These are phyloP conservation scores for Alethe diademata DNA, from an alignment of 2,113 vertebrate genomes.

Conservation along the genomic window DNA sequence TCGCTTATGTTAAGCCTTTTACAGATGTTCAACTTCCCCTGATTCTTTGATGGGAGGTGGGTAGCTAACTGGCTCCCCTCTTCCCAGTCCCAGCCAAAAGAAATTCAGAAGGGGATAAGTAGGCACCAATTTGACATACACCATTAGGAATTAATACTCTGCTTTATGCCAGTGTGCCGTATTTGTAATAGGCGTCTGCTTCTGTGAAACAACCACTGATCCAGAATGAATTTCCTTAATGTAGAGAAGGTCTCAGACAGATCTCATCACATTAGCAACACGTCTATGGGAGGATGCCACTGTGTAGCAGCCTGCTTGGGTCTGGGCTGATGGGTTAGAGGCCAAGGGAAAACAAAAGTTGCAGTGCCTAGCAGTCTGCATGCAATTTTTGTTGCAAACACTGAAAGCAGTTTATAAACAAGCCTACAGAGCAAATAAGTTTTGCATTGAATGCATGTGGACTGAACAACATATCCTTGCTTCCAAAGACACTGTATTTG, in stretches of 20 bases:
- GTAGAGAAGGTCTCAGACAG: not conserved
- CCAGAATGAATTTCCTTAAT: not conserved
- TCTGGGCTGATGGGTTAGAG: not conserved
- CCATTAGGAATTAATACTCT: not conserved
- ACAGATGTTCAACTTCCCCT: not conserved
- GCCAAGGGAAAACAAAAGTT: not conserved
- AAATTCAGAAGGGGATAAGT: not conserved
- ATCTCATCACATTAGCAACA: not conserved
- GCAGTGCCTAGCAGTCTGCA: not conserved
- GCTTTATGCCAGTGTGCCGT: not conserved
- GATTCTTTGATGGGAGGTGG: not conserved
- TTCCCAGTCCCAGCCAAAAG: not conserved
- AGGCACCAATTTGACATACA: not conserved
- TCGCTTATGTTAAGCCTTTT: not conserved
- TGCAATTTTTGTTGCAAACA: not conserved
- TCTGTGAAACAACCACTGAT: not conserved
- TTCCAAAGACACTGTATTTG: not conserved
- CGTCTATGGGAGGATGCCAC: not conserved
- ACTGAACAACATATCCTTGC: not conserved
- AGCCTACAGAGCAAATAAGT: not conserved
- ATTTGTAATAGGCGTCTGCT: not conserved
- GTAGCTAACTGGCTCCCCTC: not conserved
- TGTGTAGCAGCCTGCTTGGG: not conserved
- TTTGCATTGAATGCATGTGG: not conserved
- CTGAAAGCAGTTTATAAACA: not conserved